Conservation (phyloP, 2,888 invertebrate species). For the Tenthredo amoena region DNA sequence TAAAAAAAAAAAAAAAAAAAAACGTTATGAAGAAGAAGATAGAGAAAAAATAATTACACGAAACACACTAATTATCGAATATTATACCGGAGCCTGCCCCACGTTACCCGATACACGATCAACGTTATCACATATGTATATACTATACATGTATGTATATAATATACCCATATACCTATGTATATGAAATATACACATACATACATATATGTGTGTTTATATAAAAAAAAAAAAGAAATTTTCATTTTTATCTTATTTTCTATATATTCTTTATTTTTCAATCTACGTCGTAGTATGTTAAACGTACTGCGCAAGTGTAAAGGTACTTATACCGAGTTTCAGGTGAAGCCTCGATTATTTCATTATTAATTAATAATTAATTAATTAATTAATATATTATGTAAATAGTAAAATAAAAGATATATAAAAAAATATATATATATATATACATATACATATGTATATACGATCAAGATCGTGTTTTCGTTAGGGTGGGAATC, state of each 20-base stretch:
- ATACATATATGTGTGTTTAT: too few relatives aligned
- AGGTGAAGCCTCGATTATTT: not conserved
- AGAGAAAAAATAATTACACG: not conserved
- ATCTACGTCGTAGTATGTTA: not conserved
- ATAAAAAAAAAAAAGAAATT: not conserved
- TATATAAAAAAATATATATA: too few relatives aligned
- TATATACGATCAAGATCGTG: slow-evolving; percentile 3
- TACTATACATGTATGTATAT: not conserved
- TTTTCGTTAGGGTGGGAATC: not conserved
- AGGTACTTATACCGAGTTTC: not conserved
- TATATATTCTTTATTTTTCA: not conserved
- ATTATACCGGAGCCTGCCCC: not conserved
- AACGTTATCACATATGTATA: not conserved
- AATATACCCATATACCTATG: not conserved
- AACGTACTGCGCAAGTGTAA: not conserved
- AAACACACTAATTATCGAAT: slow-evolving; percentile 1
- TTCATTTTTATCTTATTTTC: not conserved
- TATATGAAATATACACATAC: not conserved
- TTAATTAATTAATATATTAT: not conserved
- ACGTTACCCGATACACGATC: not conserved
- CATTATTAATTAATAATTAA: not conserved
- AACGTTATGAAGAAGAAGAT: too few relatives aligned
- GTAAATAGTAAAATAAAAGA: not conserved
- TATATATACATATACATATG: not conserved
- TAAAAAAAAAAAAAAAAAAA: not conserved